Evolutionary conservation across 2,888 invertebrate species (phyloP), one percentile per base, ranked within the genome.

Genomic region (Apoda limacodes): DNA sequence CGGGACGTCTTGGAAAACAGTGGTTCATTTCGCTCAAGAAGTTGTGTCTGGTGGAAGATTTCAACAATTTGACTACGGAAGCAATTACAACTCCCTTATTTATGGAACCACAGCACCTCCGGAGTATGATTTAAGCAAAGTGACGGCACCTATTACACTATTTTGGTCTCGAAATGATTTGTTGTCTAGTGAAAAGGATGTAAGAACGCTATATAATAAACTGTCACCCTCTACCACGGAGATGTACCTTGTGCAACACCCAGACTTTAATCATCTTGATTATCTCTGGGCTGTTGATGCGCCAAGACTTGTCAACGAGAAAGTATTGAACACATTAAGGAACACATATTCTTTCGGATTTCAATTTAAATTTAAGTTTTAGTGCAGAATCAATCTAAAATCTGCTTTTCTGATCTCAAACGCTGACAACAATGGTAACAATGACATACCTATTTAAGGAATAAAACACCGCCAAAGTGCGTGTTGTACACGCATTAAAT

Each of bases 1-100:
- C 1, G 92, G 92, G 0, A 85, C 89, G 0, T 92, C 92, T 0
- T 84, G 87, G 41, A 88, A 88, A 62, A 88, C 90, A 3, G 56
- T 89, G 1, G 64, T 88, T 1, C 93, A 93, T 55, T 89, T 83
- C 45, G 82, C 83, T 1, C 88, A 88, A 55, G 82, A 82, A 55
- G 71, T 87, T 1, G 36, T 60, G 3, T 67, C 68, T 2, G 48
- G 55, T 14, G 78, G 82, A 5, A 82, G 71, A 41, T 90, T 90
- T 51, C 83, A 84, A 48, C 82, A 83, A 48, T 92, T 83, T 48
- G 90, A 93, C 57, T 89, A 87, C 50, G 91, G 90, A 1, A 34
- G 57, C 2, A 44, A 50, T 10, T 69, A 71, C 27, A 91, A 90
- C 55, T 43, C 69, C 30, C 53, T 60, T 29, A 46, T 78, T 15